Conservation (phyloP, 2,113 vertebrate genomes). For the Pelecanoides urinatrix region DNA sequence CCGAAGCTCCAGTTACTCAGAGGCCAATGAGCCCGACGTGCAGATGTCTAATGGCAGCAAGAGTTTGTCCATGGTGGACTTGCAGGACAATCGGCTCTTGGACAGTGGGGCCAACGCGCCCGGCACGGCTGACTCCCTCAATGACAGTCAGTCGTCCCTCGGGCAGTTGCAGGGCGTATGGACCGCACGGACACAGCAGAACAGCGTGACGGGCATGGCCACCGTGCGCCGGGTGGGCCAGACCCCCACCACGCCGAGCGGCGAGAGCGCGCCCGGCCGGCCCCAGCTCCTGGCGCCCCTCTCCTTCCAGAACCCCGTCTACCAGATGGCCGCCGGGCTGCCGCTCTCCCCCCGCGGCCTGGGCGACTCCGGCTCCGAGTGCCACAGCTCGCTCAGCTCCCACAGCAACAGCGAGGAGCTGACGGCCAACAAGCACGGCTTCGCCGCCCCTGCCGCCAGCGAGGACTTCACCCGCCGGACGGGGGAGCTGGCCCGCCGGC, state of each 20-base stretch:
- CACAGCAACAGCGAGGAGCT: constrained; percentile 97
- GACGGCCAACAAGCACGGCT: constrained; percentile 75
- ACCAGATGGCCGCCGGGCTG: constrained; percentile 97
- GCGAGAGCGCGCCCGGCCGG: constrained; percentile 83
- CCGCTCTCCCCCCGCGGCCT: constrained; percentile 89
- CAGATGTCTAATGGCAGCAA: constrained; percentile 95
- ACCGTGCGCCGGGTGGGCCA: constrained; percentile 86
- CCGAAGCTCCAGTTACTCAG: constrained; percentile 97
- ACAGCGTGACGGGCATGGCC: constrained; percentile 77
- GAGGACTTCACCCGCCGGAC: constrained; percentile 88
- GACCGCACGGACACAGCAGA: constrained; percentile 81
- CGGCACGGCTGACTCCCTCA: constrained; percentile 66
- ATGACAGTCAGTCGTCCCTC: constrained; percentile 76
- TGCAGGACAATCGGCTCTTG: constrained; percentile 90
- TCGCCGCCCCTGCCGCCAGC: constrained; percentile 72
- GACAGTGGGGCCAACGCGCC: constrained; percentile 76
- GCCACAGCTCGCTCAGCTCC: constrained; percentile 96
- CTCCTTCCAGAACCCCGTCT: constrained; percentile 98
- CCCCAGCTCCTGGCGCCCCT: constrained; percentile 92
- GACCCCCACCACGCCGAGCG: constrained; percentile 78
- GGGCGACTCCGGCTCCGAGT: constrained; percentile 93
- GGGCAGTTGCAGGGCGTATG: constrained; percentile 80
- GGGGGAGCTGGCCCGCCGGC: constrained; percentile 87
- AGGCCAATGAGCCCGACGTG: constrained; percentile 93
- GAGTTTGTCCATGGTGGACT: constrained; percentile 98